Evolutionary conservation across 2,888 invertebrate species (phyloP).

Genomic region (Perithous albicinctus): DNA sequence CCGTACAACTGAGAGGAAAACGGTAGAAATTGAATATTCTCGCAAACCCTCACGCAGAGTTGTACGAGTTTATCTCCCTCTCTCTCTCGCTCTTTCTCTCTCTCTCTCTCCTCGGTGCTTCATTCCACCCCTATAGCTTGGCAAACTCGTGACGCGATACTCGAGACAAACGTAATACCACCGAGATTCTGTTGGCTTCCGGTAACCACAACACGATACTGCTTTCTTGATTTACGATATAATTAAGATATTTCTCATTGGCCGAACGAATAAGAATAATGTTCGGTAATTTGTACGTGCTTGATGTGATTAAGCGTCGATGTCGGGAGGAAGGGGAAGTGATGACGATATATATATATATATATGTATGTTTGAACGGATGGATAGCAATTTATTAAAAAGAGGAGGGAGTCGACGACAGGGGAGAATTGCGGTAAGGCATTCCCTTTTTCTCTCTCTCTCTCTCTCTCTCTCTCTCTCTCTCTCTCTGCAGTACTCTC

Average conservation of each 20-base stretch:
- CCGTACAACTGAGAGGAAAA: conserved; percentile 29
- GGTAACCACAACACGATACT: neutral
- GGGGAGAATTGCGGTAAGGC: conserved; percentile 45
- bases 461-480: neutral
- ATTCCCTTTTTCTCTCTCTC: neutral
- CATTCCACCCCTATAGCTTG: neutral
- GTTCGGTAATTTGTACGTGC: conserved; percentile 53
- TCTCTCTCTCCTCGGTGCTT: neutral
- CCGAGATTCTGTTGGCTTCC: neutral
- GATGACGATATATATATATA: conserved; percentile 21
- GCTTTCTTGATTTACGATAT: conserved; percentile 55
- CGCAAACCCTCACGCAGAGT: conserved; percentile 41
- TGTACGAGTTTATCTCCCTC: conserved; percentile 13
- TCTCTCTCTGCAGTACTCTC: conserved; percentile 3
- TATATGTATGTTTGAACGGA: conserved; percentile 42
- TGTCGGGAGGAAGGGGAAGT: neutral
- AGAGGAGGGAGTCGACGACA: conserved; percentile 39
- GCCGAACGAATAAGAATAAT: conserved; percentile 37
- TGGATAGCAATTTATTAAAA: conserved; percentile 64
- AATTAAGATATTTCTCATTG: conserved; percentile 56
- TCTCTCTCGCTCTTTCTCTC: neutral
- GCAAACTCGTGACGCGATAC: conserved; percentile 38
- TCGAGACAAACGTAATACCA: conserved; percentile 48
- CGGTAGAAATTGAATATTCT: conserved; percentile 63
- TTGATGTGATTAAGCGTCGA: conserved; percentile 46